Base-by-base conservation (phyloP, 2,797 vertebrate species). In the Enteromius argenteus region DNA sequence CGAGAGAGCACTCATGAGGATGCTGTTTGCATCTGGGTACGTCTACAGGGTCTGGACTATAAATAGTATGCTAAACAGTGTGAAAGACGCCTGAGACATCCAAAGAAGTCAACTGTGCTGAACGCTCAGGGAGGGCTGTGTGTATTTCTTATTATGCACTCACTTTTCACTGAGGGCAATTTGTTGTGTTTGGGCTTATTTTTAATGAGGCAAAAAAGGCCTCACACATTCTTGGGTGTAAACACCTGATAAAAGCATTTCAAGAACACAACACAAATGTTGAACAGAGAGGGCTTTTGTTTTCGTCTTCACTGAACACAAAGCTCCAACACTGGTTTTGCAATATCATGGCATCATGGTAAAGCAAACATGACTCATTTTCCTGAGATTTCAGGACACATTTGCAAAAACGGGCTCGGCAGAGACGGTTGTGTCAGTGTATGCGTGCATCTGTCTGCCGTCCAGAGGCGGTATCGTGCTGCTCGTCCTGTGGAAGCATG, bases 401-500 rank as follows among this genome's bases (percentile, higher is more conserved):
- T 81, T 58, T 53, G 32, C 15, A 35, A 69, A 15, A 60, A 53
- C n/a, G 10, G 39, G 42, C 19, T 56, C 14, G 13, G 27, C 30
- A 69, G 17, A 30, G 64, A 42, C 11, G 10, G n/a, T n/a, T 17
- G 42, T 0, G 66, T 53, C 5, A 53, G 66, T 13, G 42, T 39
- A 46, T 74, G 39, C 1, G 13, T 5, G 39, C n/a, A 35, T 32
- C 19, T 75, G 76, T 91, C 90, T 91, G 92, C 93, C 91, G 92
- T 91, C 89, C 86, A 93, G 91, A 93, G 87, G 89, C 89, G 84
- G 83, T 67, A 32, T 92, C 94, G 90, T 85, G 91, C 91, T 92
- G 91, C 89, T 92, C 89, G 86, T 91, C 90, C 92, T 85, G 88
- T 91, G 91, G 92, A 92, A 91, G 90, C 84, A 88, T 13, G 89